phyloP scores from a whole-genome alignment of 92 coral and sea anemone species.

The Isaurus tuberculatus region DNA sequence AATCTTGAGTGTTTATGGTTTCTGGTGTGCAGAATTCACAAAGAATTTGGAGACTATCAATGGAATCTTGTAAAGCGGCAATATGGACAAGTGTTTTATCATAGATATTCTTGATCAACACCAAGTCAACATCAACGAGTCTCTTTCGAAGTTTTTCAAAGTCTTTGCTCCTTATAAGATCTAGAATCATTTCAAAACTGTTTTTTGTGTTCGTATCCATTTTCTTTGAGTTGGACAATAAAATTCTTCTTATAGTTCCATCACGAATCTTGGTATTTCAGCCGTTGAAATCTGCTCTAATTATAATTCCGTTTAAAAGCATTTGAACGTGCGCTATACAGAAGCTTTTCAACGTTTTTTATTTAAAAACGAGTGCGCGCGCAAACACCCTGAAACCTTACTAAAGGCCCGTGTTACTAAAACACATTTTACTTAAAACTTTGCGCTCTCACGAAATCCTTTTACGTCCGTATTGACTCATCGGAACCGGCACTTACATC shows the following conservation, averaged over 20 bases:
- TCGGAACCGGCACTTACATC: too few species aligned
- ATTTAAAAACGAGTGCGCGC: neutral
- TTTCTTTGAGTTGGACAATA: too few species aligned
- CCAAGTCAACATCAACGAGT: neutral
- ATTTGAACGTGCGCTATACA: neutral
- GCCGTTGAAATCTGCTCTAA: too few species aligned
- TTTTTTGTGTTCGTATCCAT: neutral
- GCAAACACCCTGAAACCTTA: neutral
- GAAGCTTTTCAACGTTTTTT: neutral
- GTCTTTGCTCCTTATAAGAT: neutral
- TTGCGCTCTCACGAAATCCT: too few species aligned
- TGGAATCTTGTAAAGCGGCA: slow-evolving; percentile 53
- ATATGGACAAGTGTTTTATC: slow-evolving; percentile 56
- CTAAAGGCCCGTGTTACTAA: too few species aligned
- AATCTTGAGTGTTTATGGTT: slow-evolving; percentile 52
- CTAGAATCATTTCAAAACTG: neutral
- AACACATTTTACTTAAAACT: too few species aligned
- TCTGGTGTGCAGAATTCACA: slow-evolving; percentile 40
- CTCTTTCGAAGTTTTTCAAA: neutral
- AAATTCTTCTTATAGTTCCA: too few species aligned
- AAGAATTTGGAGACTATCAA: slow-evolving; percentile 43
- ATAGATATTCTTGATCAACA: slow-evolving; percentile 26
- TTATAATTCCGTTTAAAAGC: neutral
- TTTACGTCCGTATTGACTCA: too few species aligned
- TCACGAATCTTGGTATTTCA: too few species aligned